Percentiles rank a stretch among this genome's conserved stretches.
phyloP scores from a whole-genome alignment of 2,888 invertebrate species.

The Orthosia gracilis region DNA sequence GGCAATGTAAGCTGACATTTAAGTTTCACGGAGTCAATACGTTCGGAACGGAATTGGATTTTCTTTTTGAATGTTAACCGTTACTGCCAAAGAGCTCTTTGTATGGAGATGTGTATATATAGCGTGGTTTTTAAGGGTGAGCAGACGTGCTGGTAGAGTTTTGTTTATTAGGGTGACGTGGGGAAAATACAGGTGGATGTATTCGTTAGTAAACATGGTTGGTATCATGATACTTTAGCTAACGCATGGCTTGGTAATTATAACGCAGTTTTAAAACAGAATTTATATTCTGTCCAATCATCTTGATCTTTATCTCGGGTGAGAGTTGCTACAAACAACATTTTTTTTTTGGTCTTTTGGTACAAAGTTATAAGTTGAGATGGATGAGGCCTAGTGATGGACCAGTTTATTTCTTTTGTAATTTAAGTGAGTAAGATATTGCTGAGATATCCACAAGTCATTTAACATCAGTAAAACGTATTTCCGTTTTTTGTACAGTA shows the following conservation, averaged over 20 bases:
- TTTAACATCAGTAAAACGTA: background rate
- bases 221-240: background rate
- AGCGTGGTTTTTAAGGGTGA: slow-evolving; percentile 11
- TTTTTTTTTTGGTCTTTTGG: background rate
- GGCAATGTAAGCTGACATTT: slow-evolving; percentile 59
- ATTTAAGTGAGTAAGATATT: background rate
- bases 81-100: slow-evolving; percentile 25
- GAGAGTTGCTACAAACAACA: too few relatives aligned
- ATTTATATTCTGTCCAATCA: background rate
- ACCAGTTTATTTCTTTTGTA: too few relatives aligned
- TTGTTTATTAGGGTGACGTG: slow-evolving; percentile 1
- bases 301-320: background rate
- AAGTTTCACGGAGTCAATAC: slow-evolving; percentile 41
- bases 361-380: background rate
- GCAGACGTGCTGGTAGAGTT: background rate
- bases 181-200: background rate
- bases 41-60: slow-evolving; percentile 53
- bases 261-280: too few relatives aligned
- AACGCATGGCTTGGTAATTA: too few relatives aligned
- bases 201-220: background rate
- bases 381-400: too few relatives aligned
- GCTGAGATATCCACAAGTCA: background rate
- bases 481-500: background rate
- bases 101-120: slow-evolving; percentile 44
- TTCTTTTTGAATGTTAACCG: slow-evolving; percentile 47